Evolutionary conservation across 1,140 invertebrate species (phyloP), one percentile per base, ranked within the genome.

Genomic region (Leptestheria dahalacensis): DNA sequence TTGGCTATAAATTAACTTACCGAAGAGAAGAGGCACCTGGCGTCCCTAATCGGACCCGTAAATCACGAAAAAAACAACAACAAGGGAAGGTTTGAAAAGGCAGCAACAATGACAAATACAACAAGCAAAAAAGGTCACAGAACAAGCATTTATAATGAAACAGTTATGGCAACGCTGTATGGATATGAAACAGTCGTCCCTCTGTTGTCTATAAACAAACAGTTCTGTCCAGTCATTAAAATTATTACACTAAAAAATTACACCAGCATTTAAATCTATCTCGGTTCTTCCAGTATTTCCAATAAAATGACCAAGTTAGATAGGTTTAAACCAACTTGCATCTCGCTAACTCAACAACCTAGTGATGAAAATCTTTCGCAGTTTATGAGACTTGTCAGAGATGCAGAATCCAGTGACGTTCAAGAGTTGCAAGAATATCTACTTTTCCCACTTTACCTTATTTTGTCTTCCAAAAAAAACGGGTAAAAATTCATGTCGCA

Each of bases 311-410:
- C 20, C 1, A 28, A 55, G 10, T 55, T 55, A 29, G 15, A 12
- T 9, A 55, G 33, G 33, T 55, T 55, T n/a, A 55, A 55, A 41
- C 53, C 53, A 29, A 6, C 33, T 4, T 55, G 53, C 20, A 28
- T 55, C 0, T 26, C 26, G 2, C 11, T 55, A 20, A n/a, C 33
- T 11, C 26, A 55, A 55, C 26, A 26, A 2, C 53, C 53, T 1
- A 20, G 25, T 6, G 11, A 29, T 3, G 28, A 55, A 20, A 55
- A 29, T 9, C 21, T 55, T 26, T n/a, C 12, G 10, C 26, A 55
- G 21, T 28, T 55, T 9, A 28, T 29, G 33, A 9, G 18, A 15
- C 3, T 55, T 11, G 11, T 55, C 26, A 25, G 9, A 12, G 15
- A 55, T 21, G 20, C 12, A 6, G 26, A 55, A 20, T 3, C 3